Evolutionary conservation across 1,140 invertebrate species (phyloP).

Genomic region (Megalonaias nervosa): DNA sequence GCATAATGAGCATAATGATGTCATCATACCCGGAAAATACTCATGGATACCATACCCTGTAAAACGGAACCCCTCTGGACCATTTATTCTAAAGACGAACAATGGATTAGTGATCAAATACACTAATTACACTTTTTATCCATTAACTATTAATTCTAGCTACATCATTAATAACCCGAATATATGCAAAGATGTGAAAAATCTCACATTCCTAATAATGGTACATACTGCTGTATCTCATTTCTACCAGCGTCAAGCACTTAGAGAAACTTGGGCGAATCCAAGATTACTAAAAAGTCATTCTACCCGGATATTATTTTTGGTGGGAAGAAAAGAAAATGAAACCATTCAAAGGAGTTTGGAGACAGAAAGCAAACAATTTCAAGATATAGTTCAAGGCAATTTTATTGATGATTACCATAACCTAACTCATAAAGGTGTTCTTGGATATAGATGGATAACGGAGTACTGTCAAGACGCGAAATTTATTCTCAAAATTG

Average conservation of each 20-base stretch:
- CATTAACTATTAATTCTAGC: no score
- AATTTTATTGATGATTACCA: slow-evolving; percentile 51
- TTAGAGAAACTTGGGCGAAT: slow-evolving; percentile 62
- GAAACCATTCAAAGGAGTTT: slow-evolving; percentile 11
- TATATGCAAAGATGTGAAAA: background rate
- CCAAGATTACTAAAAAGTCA: background rate
- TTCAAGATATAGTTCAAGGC: slow-evolving; percentile 54
- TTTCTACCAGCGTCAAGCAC: slow-evolving; percentile 27
- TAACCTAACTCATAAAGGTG: slow-evolving; percentile 73
- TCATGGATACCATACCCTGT: no score
- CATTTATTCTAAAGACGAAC: no score
- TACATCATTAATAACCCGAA: background rate
- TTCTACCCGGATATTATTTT: slow-evolving; percentile 74
- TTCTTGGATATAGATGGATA: slow-evolving; percentile 89
- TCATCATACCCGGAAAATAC: no score
- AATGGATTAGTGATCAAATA: no score
- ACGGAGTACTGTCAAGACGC: slow-evolving; percentile 77
- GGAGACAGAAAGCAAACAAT: slow-evolving; percentile 26
- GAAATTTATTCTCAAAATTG: slow-evolving; percentile 86
- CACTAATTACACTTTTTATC: no score
- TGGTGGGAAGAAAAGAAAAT: slow-evolving; percentile 77
- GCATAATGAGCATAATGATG: no score
- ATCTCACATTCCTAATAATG: slow-evolving; percentile 26
- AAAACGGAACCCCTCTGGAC: no score
- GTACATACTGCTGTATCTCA: slow-evolving; percentile 44